phyloP scores from a whole-genome alignment of 2,113 vertebrate species.

The Salminus brasiliensis region DNA sequence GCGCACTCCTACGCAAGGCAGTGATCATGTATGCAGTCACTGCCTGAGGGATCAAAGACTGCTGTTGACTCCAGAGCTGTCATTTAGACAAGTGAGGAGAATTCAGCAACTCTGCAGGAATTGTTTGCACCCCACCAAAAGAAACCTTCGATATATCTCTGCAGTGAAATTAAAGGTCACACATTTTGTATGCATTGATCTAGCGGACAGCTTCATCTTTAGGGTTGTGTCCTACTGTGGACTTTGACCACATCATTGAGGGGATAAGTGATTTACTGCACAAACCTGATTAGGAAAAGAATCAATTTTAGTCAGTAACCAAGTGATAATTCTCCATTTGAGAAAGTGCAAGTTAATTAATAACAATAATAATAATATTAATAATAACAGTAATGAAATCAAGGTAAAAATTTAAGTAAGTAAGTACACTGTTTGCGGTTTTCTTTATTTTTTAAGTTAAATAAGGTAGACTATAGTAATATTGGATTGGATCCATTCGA shows the following conservation, averaged over 20 bases:
- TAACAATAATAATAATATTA: too few species aligned
- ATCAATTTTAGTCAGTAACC: too few species aligned
- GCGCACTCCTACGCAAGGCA: not conserved
- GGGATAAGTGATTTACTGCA: constrained; percentile 33
- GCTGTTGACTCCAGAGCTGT: not conserved
- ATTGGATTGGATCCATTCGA: too few species aligned
- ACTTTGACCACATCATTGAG: constrained; percentile 39
- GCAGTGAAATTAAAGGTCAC: too few species aligned
- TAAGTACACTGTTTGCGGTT: too few species aligned
- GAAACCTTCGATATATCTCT: not conserved
- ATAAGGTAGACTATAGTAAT: too few species aligned
- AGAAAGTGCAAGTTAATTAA: too few species aligned
- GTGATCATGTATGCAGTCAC: not conserved
- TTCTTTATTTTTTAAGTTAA: too few species aligned
- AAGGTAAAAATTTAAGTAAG: too few species aligned
- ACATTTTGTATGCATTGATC: not conserved
- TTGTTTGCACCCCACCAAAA: not conserved
- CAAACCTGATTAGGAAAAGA: too few species aligned
- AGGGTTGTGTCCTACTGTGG: not conserved
- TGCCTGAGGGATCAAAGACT: constrained; percentile 6
- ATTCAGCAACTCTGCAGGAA: not conserved
- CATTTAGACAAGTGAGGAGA: not conserved
- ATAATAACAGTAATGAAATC: too few species aligned
- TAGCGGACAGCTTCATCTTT: not conserved
- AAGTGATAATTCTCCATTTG: too few species aligned